Evolutionary conservation across 92 coral and sea anemone genomes (phyloP), one percentile per base, ranked within the genome.

Genomic region (Palythoa caribaeorum): DNA sequence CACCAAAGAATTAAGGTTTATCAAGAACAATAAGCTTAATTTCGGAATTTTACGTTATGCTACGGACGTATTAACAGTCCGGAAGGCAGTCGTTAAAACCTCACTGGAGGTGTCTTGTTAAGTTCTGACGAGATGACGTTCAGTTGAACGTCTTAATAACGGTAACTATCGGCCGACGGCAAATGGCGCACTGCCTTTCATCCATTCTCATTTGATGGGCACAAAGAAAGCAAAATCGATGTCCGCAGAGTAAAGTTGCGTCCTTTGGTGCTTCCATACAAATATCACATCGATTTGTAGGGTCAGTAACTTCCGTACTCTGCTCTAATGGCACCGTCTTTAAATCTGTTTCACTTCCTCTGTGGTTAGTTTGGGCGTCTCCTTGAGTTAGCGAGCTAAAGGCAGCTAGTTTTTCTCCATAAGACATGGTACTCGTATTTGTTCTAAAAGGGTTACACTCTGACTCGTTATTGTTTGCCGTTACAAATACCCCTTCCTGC

Each of bases 61-160:
- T 28, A 28, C 28, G 28, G 28, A 28, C 28, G 28, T 28, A 28
- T 28, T 28, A 28, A 28, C 28, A 28, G 28, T 28, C 28, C 28
- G 28, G 28, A 28, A 28, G 28, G 28, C 28, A 28, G 28, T 28
- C 0, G 0, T 28, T 28, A 28, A 28, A 28, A 28, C 28, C 28
- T 28, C 28, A 28, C 28, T 28, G 28, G 28, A 28, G 28, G 28
- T 28, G 28, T 28, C 28, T 28, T 28, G 28, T 28, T 28, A 8
- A 8, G 50, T 44, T 44, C 50, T 0, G 0, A 3, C 7, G 50
- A 5, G 17, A n/a, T 19, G 60, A 8, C 21, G 38, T 88, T 60
- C 28, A 92, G 83, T 92, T 92, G 90, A 71, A 92, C 3, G 95
- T 92, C 57, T 90, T 92, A 59, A 92, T 92, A 9, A 92, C 95